phyloP scores from a whole-genome alignment of 1,140 invertebrate genomes.

The Bradysia coprophila region DNA sequence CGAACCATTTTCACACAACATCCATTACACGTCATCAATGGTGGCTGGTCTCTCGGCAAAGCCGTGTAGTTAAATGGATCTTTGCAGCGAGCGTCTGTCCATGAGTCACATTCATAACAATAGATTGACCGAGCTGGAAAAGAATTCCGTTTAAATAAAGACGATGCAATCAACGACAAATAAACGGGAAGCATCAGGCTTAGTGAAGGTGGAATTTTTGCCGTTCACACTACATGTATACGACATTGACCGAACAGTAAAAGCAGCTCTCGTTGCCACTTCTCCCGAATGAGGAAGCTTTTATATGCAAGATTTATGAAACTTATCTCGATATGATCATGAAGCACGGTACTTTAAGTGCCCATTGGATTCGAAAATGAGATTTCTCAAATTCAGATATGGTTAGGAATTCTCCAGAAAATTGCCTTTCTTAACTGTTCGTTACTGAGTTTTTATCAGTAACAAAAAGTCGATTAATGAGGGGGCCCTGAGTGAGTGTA shows the following conservation, averaged over 20 bases:
- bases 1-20: conserved; percentile 91
- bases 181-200: background rate
- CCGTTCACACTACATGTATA: too few species aligned
- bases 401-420: too few species aligned
- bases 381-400: too few species aligned
- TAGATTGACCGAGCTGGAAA: conserved; percentile 63
- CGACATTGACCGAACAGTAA: background rate
- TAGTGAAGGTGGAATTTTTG: too few species aligned
- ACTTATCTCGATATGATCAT: too few species aligned
- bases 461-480: too few species aligned
- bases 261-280: background rate
- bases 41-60: conserved; percentile 62
- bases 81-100: conserved; percentile 70
- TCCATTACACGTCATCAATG: conserved; percentile 70
- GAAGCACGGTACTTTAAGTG: too few species aligned
- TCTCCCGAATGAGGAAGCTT: background rate
- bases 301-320: too few species aligned
- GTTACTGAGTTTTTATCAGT: too few species aligned
- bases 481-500: too few species aligned
- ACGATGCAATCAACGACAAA: background rate
- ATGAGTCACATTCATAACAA: conserved; percentile 86
- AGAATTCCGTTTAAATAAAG: background rate
- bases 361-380: too few species aligned
- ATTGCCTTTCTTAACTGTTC: too few species aligned
- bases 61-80: conserved; percentile 88